A percentile compares a stretch with the other conserved stretches of the same genome.
Conservation (phyloP, 2,888 invertebrate species). For the Gonocerus acuteangulatus region DNA sequence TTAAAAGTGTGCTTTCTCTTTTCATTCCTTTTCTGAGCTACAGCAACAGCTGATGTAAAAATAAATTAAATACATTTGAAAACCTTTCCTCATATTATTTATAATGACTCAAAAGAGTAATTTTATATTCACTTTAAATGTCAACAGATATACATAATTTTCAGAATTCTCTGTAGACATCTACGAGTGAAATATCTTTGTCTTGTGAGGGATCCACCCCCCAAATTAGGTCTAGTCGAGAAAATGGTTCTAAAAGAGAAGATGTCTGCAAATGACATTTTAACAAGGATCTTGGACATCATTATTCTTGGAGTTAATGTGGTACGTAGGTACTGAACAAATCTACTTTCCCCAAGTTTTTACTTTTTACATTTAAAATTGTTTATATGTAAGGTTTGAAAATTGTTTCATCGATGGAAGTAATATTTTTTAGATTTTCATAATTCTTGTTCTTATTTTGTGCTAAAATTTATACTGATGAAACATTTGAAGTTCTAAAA, state of each 20-base stretch:
- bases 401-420: background rate
- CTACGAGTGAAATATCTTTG: slow-evolving; percentile 3
- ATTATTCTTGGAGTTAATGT: slow-evolving; percentile 21
- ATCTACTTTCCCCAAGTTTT: background rate
- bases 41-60: too few species aligned
- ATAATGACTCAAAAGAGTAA: too few species aligned
- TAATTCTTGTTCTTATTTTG: too few species aligned
- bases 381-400: background rate
- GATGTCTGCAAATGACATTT: slow-evolving; percentile 10
- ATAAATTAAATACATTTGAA: too few species aligned
- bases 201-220: background rate
- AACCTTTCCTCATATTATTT: too few species aligned
- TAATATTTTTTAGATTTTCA: background rate
- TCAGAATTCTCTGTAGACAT: slow-evolving; percentile 11
- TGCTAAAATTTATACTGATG: too few species aligned
- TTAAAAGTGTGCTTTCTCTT: too few species aligned
- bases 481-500: too few species aligned
- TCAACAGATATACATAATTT: too few species aligned
- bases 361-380: background rate
- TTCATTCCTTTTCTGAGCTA: too few species aligned
- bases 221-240: background rate
- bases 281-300: slow-evolving; percentile 4
- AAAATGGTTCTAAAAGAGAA: slow-evolving; percentile 17
- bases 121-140: too few species aligned
- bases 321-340: background rate